A percentile compares a stretch with the other conserved stretches of the same genome.
Conservation (phyloP, 2,113 vertebrate genomes). For the Phoenicopterus ruber region DNA sequence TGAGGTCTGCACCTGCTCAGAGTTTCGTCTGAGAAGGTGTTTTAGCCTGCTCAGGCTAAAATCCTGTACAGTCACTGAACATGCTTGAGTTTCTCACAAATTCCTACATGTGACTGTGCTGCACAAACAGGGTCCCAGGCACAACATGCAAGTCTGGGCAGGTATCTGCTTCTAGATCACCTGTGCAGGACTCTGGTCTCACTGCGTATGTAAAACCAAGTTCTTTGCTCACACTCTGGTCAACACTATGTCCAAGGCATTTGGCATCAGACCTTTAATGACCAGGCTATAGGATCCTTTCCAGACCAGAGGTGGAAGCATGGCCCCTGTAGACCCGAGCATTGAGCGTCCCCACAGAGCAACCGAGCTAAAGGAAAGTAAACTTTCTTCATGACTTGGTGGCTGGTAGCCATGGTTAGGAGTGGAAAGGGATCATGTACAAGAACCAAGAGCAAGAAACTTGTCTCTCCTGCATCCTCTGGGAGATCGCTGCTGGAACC, state of each 20-base stretch:
- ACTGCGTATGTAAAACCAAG: not conserved
- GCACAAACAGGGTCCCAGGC: not conserved
- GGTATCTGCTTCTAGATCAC: not conserved
- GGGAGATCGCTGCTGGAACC: not conserved
- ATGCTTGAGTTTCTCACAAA: not conserved
- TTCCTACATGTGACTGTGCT: rapidly evolving
- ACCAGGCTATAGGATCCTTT: not conserved
- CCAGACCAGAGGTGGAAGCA: not conserved
- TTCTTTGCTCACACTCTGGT: not conserved
- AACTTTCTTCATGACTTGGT: not conserved
- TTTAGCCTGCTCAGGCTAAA: not conserved
- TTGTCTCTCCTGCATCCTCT: not conserved
- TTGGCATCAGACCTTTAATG: not conserved
- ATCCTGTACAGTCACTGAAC: not conserved
- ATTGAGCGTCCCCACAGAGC: not conserved
- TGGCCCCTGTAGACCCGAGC: not conserved
- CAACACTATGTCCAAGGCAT: not conserved
- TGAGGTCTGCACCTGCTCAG: not conserved
- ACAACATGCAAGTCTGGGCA: not conserved
- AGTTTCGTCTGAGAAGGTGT: not conserved
- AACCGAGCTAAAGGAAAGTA: not conserved
- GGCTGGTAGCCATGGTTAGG: not conserved
- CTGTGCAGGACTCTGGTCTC: not conserved
- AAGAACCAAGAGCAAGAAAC: not conserved
- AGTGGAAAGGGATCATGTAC: not conserved